Percentiles rank a stretch among this genome's conserved stretches.
These are phyloP conservation scores for Microtus ochrogaster DNA, from an alignment of 2,113 vertebrate species.

Conservation along the genomic window DNA sequence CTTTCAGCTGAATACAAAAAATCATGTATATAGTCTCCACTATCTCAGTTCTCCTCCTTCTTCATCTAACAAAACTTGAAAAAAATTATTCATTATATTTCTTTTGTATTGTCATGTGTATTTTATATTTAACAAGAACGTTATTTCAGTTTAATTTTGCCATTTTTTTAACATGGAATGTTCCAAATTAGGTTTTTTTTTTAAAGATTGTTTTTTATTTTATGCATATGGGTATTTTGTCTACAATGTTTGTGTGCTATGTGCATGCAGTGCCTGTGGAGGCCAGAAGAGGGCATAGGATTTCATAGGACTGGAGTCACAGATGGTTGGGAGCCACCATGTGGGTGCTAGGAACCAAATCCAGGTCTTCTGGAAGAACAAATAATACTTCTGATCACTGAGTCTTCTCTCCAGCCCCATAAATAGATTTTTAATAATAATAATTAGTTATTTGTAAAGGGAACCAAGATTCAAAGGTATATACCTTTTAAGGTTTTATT, in stretches of 20 bases:
- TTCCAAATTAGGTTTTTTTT: background rate
- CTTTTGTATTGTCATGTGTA: background rate
- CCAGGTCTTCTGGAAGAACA: background rate
- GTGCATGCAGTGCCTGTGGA: background rate
- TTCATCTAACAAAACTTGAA: background rate
- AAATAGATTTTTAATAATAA: background rate
- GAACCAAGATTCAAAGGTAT: background rate
- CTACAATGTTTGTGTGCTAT: background rate
- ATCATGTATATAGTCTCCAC: background rate
- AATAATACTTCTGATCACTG: background rate
- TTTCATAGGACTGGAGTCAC: background rate
- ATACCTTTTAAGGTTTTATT: background rate
- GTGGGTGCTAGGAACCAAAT: background rate
- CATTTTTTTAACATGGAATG: background rate
- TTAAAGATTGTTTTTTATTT: too few relatives aligned
- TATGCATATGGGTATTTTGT: background rate
- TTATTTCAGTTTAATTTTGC: background rate
- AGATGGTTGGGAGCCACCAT: too few relatives aligned
- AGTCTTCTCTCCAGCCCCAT: background rate
- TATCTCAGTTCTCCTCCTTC: background rate
- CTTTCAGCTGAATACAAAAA: constrained; percentile 10
- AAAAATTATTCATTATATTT: constrained; percentile 24
- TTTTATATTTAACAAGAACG: constrained; percentile 9
- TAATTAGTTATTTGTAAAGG: background rate
- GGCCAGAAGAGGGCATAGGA: background rate